Evolutionary conservation across 1,140 invertebrate genomes (phyloP).

Genomic region (Venturia canescens): DNA sequence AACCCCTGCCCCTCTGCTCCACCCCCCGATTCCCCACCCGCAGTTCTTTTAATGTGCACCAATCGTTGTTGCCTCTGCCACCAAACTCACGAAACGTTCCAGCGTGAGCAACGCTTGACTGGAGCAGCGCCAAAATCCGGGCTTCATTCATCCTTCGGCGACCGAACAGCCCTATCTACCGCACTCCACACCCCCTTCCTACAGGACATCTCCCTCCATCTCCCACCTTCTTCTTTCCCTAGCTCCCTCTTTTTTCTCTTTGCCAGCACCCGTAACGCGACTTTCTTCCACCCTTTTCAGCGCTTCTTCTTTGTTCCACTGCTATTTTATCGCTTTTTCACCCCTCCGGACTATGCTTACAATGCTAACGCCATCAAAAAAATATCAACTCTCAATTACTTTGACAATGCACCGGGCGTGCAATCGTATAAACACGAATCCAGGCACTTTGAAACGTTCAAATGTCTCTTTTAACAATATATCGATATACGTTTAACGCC

Average conservation of each 20-base stretch:
- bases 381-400: too few species aligned
- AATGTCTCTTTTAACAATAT: too few species aligned
- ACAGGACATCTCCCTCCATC: background rate
- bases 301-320: background rate
- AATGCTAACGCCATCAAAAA: too few species aligned
- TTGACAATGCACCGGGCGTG: too few species aligned
- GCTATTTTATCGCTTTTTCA: background rate
- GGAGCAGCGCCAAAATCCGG: constrained; percentile 66
- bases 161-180: constrained; percentile 48
- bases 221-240: constrained; percentile 3
- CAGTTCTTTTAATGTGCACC: constrained; percentile 17
- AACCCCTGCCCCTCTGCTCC: constrained; percentile 33
- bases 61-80: constrained; percentile 40
- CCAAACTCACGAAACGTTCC: constrained; percentile 8
- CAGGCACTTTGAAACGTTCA: too few species aligned
- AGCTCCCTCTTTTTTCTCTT: background rate
- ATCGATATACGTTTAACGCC: too few species aligned
- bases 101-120: constrained; percentile 48
- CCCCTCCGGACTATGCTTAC: background rate
- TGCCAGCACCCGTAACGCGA: background rate
- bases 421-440: too few species aligned
- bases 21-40: constrained; percentile 43
- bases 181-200: constrained; percentile 13
- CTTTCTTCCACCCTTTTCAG: background rate
- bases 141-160: constrained; percentile 69